Evolutionary conservation across 2,113 vertebrate genomes (phyloP).

Genomic region (Cisticola juncidis): DNA sequence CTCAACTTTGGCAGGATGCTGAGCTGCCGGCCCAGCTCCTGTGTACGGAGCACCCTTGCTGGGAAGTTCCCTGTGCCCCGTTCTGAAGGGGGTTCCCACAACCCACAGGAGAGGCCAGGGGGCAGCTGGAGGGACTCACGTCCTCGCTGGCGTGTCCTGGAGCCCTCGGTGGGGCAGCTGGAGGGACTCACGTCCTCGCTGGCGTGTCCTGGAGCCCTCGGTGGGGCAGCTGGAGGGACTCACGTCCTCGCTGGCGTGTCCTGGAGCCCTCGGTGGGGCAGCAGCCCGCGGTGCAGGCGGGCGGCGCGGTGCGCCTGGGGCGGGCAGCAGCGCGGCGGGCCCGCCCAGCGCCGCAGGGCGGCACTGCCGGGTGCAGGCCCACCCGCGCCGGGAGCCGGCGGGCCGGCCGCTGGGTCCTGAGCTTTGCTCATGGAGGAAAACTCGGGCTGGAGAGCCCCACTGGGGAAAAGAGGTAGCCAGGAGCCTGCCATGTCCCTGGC

Average conservation of each 20-base stretch:
- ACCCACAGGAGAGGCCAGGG: neutral
- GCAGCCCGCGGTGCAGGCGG: too few species aligned
- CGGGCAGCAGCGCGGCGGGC: fast-evolving
- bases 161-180: too few species aligned
- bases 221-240: neutral
- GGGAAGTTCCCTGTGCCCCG: fast-evolving
- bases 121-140: neutral
- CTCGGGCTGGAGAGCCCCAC: neutral
- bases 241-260: fast-evolving
- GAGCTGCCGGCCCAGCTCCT: fast-evolving
- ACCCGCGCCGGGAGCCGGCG: too few species aligned
- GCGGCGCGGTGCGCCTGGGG: too few species aligned
- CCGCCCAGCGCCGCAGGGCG: too few species aligned
- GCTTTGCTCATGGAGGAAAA: neutral
- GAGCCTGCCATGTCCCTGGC: neutral
- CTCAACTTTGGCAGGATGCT: fast-evolving
- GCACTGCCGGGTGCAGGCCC: too few species aligned
- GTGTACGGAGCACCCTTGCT: neutral
- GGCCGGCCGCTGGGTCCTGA: fast-evolving
- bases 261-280: neutral
- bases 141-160: neutral
- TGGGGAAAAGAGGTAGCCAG: fast-evolving
- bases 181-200: neutral
- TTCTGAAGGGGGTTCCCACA: fast-evolving
- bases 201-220: neutral